Evolutionary conservation across 1,140 invertebrate genomes (phyloP), one percentile per base, ranked within the genome.

Genomic region (Maconellicoccus hirsutus): DNA sequence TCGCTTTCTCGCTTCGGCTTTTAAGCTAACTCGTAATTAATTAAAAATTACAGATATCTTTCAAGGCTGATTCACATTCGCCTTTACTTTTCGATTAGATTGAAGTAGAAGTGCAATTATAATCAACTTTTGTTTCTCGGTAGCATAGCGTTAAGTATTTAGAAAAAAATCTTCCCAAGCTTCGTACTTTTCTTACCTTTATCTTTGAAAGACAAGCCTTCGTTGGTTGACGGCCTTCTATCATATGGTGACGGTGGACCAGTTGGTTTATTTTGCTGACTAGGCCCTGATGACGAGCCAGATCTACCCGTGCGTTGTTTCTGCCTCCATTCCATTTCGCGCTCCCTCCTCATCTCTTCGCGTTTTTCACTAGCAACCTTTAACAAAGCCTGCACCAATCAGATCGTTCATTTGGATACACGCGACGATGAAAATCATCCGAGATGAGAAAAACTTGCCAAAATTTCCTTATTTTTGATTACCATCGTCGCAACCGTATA

Each of bases 331-430:
- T 83, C 81, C 72, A 82, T 70, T 72, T 82, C 79, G 74, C 74
- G 10, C 19, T 82, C 81, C 79, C 80, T 79, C 73, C 79, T 79
- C 74, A 82, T 77, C 70, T 82, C 78, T 74, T 81, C 77, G 39
- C 80, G 80, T 21, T 79, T 79, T 72, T 83, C 81, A 61, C 82
- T 81, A 79, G 82, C 80, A 78, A 83, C 81, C 80, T 82, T 81
- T 69, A 75, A 63, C 61, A 75, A 73, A 71, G 72, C 72, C 72
- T 74, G 73, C 12, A 71, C 25, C 33, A 38, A 26, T 66, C 61
- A 66, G 42, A 16, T 52, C n/a, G n/a, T 52, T 52, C 29, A 33
- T 12, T 12, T 33, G 29, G 4, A 12, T 33, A 33, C 29, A 33
- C 3, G 3, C 29, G 29, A 12, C 12, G 29, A 33, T 33, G 29